phyloP scores from a whole-genome alignment of 2,888 invertebrate genomes.

The Unio pictorum region DNA sequence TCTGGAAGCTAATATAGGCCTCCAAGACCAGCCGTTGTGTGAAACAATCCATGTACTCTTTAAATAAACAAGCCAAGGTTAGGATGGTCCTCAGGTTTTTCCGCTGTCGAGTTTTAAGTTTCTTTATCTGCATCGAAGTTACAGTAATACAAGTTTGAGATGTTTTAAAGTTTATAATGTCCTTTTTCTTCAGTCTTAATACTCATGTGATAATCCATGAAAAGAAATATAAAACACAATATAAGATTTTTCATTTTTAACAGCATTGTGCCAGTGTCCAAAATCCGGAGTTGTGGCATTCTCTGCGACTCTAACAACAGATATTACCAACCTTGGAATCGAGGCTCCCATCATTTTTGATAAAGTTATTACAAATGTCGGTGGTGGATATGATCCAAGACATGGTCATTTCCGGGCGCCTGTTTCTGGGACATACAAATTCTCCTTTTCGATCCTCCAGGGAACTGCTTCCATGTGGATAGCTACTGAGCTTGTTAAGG shows the following conservation, averaged over 20 bases:
- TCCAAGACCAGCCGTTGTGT: too few species aligned
- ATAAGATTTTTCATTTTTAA: not conserved
- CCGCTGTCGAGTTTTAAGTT: too few species aligned
- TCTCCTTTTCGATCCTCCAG: slow-evolving; percentile 16
- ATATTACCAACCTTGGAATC: slow-evolving; percentile 11
- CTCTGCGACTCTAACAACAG: slow-evolving; percentile 16
- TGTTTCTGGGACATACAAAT: slow-evolving; percentile 21
- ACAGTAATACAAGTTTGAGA: too few species aligned
- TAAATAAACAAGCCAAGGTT: too few species aligned
- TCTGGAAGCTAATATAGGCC: too few species aligned
- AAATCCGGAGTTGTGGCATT: slow-evolving; percentile 12
- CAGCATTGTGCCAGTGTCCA: slow-evolving; percentile 17
- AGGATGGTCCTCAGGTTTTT: too few species aligned
- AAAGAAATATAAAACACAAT: too few species aligned
- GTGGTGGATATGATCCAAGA: slow-evolving; percentile 11
- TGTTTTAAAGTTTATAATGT: not conserved
- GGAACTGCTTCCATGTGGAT: slow-evolving; percentile 13
- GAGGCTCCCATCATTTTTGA: slow-evolving; percentile 13
- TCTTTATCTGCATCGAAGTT: too few species aligned
- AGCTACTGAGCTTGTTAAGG: slow-evolving; percentile 11
- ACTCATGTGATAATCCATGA: not conserved
- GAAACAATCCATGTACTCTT: too few species aligned
- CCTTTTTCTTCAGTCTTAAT: not conserved
- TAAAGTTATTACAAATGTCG: slow-evolving; percentile 16
- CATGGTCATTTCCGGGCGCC: slow-evolving; percentile 17